Conservation (phyloP, 64 coral and sea anemone species). For the Montipora sp. region DNA sequence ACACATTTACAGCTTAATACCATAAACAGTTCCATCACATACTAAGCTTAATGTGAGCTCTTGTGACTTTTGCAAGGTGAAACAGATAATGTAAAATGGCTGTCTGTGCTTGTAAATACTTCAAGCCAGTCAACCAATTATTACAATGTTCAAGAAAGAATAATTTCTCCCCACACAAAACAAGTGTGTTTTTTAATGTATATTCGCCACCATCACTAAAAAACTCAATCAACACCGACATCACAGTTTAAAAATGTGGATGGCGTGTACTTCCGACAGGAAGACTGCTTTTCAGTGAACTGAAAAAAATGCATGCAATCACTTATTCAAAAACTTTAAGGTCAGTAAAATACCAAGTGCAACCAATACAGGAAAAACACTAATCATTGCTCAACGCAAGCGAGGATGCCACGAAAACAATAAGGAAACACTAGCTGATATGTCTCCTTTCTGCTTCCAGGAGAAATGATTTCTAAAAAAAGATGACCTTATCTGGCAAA, state of each 20-base stretch:
- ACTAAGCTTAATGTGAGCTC: constrained; percentile 29
- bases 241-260: not conserved
- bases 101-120: not conserved
- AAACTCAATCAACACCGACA: not conserved
- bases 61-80: constrained; percentile 27
- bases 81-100: constrained; percentile 25
- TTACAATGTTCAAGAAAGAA: too few species aligned
- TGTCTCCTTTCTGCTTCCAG: not conserved
- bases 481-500: not conserved
- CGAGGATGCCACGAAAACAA: not conserved
- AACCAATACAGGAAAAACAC: not conserved
- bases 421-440: too few species aligned
- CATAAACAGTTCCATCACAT: not conserved
- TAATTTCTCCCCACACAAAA: too few species aligned
- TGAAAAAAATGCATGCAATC: not conserved
- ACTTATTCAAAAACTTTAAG: not conserved
- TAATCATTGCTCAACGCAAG: not conserved
- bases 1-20: not conserved
- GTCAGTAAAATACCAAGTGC: not conserved
- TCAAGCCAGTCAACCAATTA: not conserved
- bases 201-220: not conserved
- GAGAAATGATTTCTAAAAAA: not conserved
- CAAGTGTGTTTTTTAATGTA: not conserved
- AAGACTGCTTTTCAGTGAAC: not conserved
- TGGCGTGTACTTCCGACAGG: not conserved